A percentile compares a stretch with the other conserved stretches of the same genome.
phyloP scores from a whole-genome alignment of 1,140 invertebrate species.

The Gryon sp. region DNA sequence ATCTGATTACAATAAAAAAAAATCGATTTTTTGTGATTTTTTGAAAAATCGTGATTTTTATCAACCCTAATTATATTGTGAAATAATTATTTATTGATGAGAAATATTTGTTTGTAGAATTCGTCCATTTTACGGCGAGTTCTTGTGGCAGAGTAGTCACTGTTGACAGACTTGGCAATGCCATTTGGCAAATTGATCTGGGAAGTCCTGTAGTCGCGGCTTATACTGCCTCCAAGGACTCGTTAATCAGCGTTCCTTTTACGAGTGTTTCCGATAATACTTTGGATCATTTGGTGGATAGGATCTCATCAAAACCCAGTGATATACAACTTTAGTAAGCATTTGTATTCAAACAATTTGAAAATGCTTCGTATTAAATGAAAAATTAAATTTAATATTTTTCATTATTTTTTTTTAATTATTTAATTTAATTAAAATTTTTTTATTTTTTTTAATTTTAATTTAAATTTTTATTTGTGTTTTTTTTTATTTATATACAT shows the following conservation, averaged over 20 bases:
- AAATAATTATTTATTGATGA: no score
- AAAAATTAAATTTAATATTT: no score
- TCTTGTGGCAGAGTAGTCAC: constrained; percentile 93
- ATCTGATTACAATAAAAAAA: no score
- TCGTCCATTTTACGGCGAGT: constrained; percentile 93
- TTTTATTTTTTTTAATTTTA: constrained; percentile 16
- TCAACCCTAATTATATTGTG: no score
- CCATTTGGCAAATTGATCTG: constrained; percentile 92
- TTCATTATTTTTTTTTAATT: not conserved
- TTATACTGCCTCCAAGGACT: constrained; percentile 89
- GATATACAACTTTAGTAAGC: constrained; percentile 89
- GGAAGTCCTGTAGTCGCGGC: constrained; percentile 94
- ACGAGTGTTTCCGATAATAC: constrained; percentile 93
- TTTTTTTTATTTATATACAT: no score
- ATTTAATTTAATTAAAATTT: not conserved
- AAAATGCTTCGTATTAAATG: no score
- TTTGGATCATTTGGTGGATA: constrained; percentile 85
- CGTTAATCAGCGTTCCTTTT: constrained; percentile 92
- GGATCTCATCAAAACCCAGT: constrained; percentile 82
- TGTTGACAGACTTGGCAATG: constrained; percentile 85
- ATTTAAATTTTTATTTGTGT: constrained; percentile 45
- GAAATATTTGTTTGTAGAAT: constrained; percentile 80
- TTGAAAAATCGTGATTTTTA: no score
- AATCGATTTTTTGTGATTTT: no score
- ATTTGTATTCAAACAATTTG: no score